phyloP scores from a whole-genome alignment of 2,888 invertebrate species.

The Onchidella celtica region DNA sequence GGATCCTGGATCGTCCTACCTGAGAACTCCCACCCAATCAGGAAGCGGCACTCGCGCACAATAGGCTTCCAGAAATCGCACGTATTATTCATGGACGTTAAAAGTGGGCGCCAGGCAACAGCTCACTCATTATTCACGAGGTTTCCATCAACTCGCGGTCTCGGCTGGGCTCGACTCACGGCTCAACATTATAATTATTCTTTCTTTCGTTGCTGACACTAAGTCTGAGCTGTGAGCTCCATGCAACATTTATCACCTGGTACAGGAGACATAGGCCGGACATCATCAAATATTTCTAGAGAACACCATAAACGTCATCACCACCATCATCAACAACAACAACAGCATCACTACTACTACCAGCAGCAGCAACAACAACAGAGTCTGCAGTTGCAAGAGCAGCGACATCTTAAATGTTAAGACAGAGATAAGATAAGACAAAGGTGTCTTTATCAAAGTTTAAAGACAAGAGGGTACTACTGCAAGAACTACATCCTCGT shows the following conservation, averaged over 20 bases:
- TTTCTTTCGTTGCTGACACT: not conserved
- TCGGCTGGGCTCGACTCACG: not conserved
- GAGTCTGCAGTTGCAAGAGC: not conserved
- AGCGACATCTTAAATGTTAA: not conserved
- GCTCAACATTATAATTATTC: constrained; percentile 12
- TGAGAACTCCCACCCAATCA: constrained; percentile 46
- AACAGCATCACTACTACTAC: not conserved
- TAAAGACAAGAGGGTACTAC: too few relatives aligned
- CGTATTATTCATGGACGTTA: constrained; percentile 50
- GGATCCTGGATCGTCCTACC: not conserved
- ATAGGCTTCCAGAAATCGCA: constrained; percentile 8
- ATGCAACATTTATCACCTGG: constrained; percentile 46
- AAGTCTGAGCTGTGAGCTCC: not conserved
- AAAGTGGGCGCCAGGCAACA: constrained; percentile 18
- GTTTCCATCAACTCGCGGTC: not conserved
- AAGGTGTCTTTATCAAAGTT: too few relatives aligned
- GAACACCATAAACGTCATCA: constrained; percentile 14
- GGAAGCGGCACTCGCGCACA: constrained; percentile 8
- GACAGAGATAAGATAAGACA: not conserved
- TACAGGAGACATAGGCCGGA: not conserved
- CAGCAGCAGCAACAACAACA: not conserved
- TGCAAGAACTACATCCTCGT: too few relatives aligned
- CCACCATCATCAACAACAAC: too few relatives aligned
- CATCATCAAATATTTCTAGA: constrained; percentile 13
- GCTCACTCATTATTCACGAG: constrained; percentile 52